Base-by-base conservation (phyloP, 1,140 invertebrate species). In the Carposina sasakii region DNA sequence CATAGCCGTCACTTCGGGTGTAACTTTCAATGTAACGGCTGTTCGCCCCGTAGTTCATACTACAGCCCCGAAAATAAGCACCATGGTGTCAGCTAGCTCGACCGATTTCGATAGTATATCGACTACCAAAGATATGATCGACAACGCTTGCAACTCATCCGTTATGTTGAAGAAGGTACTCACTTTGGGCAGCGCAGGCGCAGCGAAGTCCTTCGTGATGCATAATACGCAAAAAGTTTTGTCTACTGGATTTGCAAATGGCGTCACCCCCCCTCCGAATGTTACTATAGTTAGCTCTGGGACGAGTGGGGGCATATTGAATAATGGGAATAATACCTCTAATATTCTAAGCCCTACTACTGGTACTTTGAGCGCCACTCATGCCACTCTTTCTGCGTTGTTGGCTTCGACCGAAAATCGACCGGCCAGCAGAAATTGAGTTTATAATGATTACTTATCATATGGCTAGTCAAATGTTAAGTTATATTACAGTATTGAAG, bases 131-230 rank as follows among this genome's bases (percentile, higher is more conserved):
- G 83, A 85, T 44, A 79, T 86, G 76, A 85, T 86, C 4, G 85
- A 86, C 26, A 85, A 84, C 50, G 77, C 81, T 1, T 84, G 83
- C 55, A 85, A 83, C 46, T 85, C 85, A 0, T 85, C 85, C 2
- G 74, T 85, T 2, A 86, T 85, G 85, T 57, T 86, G 31, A 86
- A 86, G 52, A 85, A 86, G 57, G 85, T 86, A 0, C 55, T 86
- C 3, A 86, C 83, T 8, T 55, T 86, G 22, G 85, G 85, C 5
- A 85, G 83, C 44, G 59, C 81, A 0, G 82, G 83, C 0, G 67
- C 74, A 1, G 59, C 78, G 4, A 86, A 86, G 40, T 85, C 85
- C 0, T 86, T 86, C 31, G 72, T 85, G 67, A 84, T 85, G 74
- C 85, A 85, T 49, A 85, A 85, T 21, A 85, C 82, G 9, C 85